Evolutionary conservation across 2,113 vertebrate species (phyloP).

Genomic region (Martes martes): DNA sequence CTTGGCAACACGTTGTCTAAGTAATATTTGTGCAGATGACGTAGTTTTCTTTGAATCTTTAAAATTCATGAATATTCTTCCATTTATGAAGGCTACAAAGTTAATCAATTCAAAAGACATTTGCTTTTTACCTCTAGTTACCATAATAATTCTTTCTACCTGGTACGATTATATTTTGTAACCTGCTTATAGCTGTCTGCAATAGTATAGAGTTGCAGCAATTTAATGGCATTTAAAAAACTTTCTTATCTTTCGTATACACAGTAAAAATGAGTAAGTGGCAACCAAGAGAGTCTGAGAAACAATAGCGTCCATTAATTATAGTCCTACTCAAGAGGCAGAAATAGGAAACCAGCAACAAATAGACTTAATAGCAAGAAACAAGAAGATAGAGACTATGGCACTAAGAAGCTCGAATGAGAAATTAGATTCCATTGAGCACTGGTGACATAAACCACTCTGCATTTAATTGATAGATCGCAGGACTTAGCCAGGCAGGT

Average conservation of each 20-base stretch:
- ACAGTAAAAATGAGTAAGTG: conserved; percentile 63
- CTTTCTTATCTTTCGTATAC: conserved; percentile 46
- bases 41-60: background rate
- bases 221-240: conserved; percentile 55
- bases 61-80: background rate
- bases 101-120: conserved; percentile 26
- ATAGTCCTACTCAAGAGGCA: conserved; percentile 23
- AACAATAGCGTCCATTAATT: conserved; percentile 69
- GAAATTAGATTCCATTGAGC: conserved; percentile 58
- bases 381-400: conserved; percentile 6
- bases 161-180: background rate
- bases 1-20: background rate
- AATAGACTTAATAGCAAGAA: conserved; percentile 46
- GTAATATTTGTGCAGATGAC: background rate
- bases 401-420: background rate
- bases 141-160: background rate
- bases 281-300: conserved; percentile 27
- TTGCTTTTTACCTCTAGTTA: conserved; percentile 33
- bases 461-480: conserved; percentile 61
- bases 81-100: background rate
- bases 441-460: conserved; percentile 52
- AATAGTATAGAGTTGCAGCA: background rate
- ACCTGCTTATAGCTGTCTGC: background rate
- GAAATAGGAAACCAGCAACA: conserved; percentile 35
- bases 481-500: conserved; percentile 55